These are phyloP conservation scores for Dicyrtoma fusca DNA, from an alignment of 2,888 invertebrate species.

Conservation along the genomic window DNA sequence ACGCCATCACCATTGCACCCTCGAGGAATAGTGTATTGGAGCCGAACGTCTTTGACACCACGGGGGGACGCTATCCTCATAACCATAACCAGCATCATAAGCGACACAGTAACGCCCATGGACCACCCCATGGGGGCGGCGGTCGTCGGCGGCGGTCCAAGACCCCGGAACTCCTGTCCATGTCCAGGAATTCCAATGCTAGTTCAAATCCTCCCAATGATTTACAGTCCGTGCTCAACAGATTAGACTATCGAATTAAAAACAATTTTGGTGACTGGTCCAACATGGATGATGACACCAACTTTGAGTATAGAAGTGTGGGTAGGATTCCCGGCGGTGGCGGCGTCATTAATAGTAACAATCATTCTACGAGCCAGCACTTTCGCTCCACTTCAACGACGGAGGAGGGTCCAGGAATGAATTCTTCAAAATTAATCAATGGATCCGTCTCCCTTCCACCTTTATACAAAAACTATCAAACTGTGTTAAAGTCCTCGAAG, in stretches of 20 bases:
- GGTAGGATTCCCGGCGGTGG: neutral
- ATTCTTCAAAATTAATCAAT: neutral
- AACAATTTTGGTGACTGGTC: slow-evolving; percentile 53
- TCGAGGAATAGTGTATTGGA: slow-evolving; percentile 44
- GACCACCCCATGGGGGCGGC: neutral
- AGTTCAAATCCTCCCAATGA: neutral
- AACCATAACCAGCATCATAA: slow-evolving; percentile 38
- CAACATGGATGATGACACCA: slow-evolving; percentile 40
- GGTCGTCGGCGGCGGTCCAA: slow-evolving; percentile 34
- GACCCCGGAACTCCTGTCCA: slow-evolving; percentile 43
- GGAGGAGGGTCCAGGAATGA: neutral
- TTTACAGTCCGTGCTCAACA: slow-evolving; percentile 43
- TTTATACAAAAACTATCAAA: slow-evolving; percentile 43
- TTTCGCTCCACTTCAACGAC: too few relatives aligned
- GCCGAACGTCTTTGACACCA: slow-evolving; percentile 49
- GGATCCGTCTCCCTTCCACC: slow-evolving; percentile 40
- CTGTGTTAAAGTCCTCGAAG: slow-evolving; percentile 29
- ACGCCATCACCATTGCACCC: slow-evolving; percentile 52
- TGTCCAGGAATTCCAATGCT: neutral
- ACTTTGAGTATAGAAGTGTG: slow-evolving; percentile 29
- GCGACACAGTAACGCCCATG: slow-evolving; percentile 30
- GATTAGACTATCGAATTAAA: slow-evolving; percentile 47
- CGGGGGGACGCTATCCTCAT: slow-evolving; percentile 32
- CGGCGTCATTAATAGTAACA: neutral
- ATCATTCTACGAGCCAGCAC: too few relatives aligned